Evolutionary conservation across 2,888 invertebrate genomes (phyloP), one percentile per base, ranked within the genome.

Genomic region (Leptopilina drosophilae): DNA sequence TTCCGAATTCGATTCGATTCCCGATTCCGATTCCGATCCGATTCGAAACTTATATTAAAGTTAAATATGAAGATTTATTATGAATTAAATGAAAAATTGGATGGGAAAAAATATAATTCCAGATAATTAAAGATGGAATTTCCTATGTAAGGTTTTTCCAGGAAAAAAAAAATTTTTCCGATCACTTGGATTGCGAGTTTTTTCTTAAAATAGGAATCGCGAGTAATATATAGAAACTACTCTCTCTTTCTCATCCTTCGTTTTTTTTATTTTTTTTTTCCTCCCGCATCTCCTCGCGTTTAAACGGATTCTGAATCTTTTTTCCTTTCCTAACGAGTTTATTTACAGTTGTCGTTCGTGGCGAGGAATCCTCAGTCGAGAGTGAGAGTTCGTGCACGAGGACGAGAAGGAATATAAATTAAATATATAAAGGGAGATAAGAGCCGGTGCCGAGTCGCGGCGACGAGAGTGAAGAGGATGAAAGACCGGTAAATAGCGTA

Each of bases 381-480:
- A 73, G 73, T 73, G 73, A 73, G 73, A 73, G 73, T 73, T 42
- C 56, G 73, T 73, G 73, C 73, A 56, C 11, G 73, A 73, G 73
- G 73, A 56, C 73, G 56, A 59, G 53, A 53, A 40, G 53, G 40
- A 53, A 62, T 49, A 49, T 9, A 56, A 20, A 20, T 20, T 9
- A 56, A 20, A 20, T 20, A 20, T 20, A 20, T 20, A 20, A 20
- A 73, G 73, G 56, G n/a, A 56, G 73, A 73, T 73, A 73, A 73
- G 73, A 40, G 9, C 56, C 33, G 33, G 3, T n/a, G 3, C 33
- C 33, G 33, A 33, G 3, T 5, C 56, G 33, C 56, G 33, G 56
- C n/a, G 73, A 73, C n/a, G 73, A 73, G 73, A 73, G 73, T 73
- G 56, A 73, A 73, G 73, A 73, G 73, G 73, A 73, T 56, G 73